Conservation (phyloP, 2,113 vertebrate species). For the Brachionichthys hirsutus region DNA sequence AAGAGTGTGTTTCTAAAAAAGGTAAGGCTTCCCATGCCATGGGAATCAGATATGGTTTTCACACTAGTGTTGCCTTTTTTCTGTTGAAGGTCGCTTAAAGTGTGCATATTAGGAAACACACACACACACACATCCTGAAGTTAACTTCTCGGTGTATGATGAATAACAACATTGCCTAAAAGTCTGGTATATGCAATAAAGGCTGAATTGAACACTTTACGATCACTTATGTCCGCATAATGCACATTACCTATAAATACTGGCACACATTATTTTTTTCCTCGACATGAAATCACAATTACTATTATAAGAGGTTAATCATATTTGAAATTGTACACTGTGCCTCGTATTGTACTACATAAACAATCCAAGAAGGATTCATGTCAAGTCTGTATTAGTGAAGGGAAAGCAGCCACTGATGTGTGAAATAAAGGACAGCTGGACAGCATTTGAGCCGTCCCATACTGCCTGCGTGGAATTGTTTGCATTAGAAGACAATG, state of each 20-base stretch:
- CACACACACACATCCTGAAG: constrained; percentile 12
- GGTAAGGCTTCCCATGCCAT: constrained; percentile 12
- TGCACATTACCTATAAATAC: constrained; percentile 25
- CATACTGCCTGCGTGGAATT: constrained; percentile 35
- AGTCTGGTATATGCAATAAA: constrained; percentile 16
- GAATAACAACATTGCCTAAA: constrained; percentile 16
- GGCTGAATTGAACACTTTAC: constrained; percentile 41
- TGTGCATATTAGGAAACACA: not conserved
- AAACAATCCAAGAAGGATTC: constrained; percentile 44
- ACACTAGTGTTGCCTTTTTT: constrained; percentile 8
- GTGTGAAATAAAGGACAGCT: constrained; percentile 59
- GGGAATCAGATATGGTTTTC: constrained; percentile 22
- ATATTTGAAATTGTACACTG: constrained; percentile 47
- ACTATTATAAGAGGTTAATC: constrained; percentile 45
- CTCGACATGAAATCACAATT: constrained; percentile 26
- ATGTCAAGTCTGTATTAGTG: constrained; percentile 21
- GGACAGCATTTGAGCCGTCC: constrained; percentile 51
- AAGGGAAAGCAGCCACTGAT: constrained; percentile 21
- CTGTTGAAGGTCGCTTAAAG: constrained; percentile 31
- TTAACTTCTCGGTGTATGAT: constrained; percentile 24
- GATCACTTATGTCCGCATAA: constrained; percentile 44
- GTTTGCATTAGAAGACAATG: constrained; percentile 55
- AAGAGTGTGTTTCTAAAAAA: constrained; percentile 30
- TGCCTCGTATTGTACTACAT: constrained; percentile 46
- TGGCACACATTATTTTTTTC: constrained; percentile 36